A percentile compares a stretch with the other conserved stretches of the same genome.
Conservation (phyloP, 2,113 vertebrate genomes). For the Tenebrosternarchus preto region DNA sequence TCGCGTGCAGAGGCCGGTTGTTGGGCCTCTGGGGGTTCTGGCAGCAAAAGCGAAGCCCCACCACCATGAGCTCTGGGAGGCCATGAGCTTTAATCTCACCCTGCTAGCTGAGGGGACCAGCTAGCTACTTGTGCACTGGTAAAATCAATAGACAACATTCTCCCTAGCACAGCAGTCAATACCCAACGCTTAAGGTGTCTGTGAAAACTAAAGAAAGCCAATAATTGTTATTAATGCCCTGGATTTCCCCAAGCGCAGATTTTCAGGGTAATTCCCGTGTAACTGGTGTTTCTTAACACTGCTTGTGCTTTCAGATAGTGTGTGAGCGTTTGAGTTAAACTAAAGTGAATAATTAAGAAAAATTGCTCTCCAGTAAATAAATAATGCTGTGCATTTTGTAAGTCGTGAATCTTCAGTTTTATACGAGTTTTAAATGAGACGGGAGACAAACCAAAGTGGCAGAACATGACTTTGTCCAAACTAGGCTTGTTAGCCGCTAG, state of each 20-base stretch:
- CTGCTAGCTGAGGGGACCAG: slow-evolving; percentile 64
- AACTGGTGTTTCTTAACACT: slow-evolving; percentile 48
- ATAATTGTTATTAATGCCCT: slow-evolving; percentile 75
- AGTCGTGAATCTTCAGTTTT: background rate
- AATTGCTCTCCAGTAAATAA: background rate
- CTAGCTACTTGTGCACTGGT: slow-evolving; percentile 60
- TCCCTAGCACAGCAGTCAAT: slow-evolving; percentile 71
- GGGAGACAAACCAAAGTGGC: background rate
- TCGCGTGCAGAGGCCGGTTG: background rate
- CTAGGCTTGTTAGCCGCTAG: background rate
- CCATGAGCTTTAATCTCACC: slow-evolving; percentile 59
- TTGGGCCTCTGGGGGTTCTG: no score
- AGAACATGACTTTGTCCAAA: background rate
- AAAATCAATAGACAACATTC: slow-evolving; percentile 74
- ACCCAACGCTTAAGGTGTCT: slow-evolving; percentile 74
- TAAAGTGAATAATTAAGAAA: background rate
- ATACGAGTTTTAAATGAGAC: background rate
- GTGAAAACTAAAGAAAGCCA: slow-evolving; percentile 68
- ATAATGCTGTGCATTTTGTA: slow-evolving; percentile 52
- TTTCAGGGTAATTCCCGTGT: slow-evolving; percentile 58
- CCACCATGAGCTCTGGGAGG: slow-evolving; percentile 15
- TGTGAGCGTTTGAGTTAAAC: background rate
- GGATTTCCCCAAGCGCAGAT: slow-evolving; percentile 59
- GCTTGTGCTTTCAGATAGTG: background rate
- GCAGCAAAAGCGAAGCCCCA: no score